phyloP scores from a whole-genome alignment of 2,797 vertebrate genomes.

The Gymnodraco acuticeps region DNA sequence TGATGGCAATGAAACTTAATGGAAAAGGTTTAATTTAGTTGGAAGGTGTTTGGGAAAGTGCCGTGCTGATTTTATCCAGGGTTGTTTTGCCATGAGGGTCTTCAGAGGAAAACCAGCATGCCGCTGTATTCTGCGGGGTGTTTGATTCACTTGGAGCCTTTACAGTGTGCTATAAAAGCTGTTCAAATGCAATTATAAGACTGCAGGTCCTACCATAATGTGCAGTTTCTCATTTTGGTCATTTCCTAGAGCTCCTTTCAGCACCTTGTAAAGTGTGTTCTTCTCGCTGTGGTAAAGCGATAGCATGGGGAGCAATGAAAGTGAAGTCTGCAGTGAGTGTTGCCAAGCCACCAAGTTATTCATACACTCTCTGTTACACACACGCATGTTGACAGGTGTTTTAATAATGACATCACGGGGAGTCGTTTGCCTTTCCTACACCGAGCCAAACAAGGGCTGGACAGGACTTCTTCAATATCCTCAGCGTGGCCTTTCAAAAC shows the following conservation, averaged over 20 bases:
- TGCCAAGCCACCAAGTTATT: conserved; percentile 39
- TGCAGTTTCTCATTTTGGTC: conserved; percentile 47
- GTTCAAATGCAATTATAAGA: conserved; percentile 50
- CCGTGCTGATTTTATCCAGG: conserved; percentile 10
- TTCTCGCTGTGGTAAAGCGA: conserved; percentile 29
- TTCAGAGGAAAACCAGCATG: conserved; percentile 14
- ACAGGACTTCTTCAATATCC: conserved; percentile 38
- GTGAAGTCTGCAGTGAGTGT: conserved; percentile 42
- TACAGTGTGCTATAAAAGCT: conserved; percentile 43
- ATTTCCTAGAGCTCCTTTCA: conserved; percentile 57
- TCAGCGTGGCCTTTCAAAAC: conserved; percentile 9
- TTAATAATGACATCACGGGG: conserved; percentile 61
- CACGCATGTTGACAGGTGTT: conserved; percentile 43
- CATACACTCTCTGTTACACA: background rate
- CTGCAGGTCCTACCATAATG: conserved; percentile 25
- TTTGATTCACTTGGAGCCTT: conserved; percentile 39
- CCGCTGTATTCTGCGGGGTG: conserved; percentile 1
- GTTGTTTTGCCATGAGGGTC: conserved; percentile 9
- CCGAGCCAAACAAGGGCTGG: conserved; percentile 21
- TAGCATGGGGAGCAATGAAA: conserved; percentile 59
- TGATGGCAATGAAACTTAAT: background rate
- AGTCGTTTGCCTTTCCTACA: conserved; percentile 40
- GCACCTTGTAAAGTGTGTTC: conserved; percentile 59
- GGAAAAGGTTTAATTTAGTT: conserved; percentile 12
- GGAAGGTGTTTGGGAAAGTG: conserved; percentile 30